Evolutionary conservation across 2,113 vertebrate species (phyloP), one percentile per base, ranked within the genome.

Genomic region (Lophochroa leadbeateri): DNA sequence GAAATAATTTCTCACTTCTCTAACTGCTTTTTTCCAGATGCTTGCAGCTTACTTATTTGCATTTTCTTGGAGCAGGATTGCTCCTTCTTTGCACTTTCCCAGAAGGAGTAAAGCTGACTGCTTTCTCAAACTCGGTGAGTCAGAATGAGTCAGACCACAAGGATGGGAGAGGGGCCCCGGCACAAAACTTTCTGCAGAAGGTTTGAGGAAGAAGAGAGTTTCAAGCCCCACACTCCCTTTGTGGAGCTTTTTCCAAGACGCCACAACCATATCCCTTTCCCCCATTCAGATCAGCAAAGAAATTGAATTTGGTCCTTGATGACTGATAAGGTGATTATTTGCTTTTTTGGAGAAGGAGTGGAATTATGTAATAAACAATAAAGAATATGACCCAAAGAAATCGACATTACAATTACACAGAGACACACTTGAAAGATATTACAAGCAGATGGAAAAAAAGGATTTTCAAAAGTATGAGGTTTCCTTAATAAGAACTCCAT

Each of bases 401-500:
- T 33, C 14, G 33, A 47, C 27, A 21, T 79, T 71, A 80, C 44
- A 86, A 57, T 69, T 92, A 78, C 16, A 84, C 23, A 65, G 61
- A 81, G 25, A 83, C 72, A 75, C 39, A 41, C 67, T 86, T 90
- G 43, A 77, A 78, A 57, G 74, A 55, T 61, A 93, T 68, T 88
- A 74, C 37, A 92, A 95, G 81, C 94, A 97, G 94, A 97, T 91
- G 91, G 91, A 95, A 93, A 95, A 95, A 95, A 72, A 82, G 29
- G 44, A 57, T 92, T 93, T 94, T 93, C 69, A 84, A 78, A 89
- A 92, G 52, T 86, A 93, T 0, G 2, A 86, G 69, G 88, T 95
- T 97, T 96, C 93, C 84, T 94, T 96, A 96, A 93, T 97, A 97
- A 93, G 88, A 94, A 86, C 61, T 93, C 96, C 94, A 95, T 96